Evolutionary conservation across 2,113 vertebrate genomes (phyloP).

Genomic region (Odontophorus gujanensis): DNA sequence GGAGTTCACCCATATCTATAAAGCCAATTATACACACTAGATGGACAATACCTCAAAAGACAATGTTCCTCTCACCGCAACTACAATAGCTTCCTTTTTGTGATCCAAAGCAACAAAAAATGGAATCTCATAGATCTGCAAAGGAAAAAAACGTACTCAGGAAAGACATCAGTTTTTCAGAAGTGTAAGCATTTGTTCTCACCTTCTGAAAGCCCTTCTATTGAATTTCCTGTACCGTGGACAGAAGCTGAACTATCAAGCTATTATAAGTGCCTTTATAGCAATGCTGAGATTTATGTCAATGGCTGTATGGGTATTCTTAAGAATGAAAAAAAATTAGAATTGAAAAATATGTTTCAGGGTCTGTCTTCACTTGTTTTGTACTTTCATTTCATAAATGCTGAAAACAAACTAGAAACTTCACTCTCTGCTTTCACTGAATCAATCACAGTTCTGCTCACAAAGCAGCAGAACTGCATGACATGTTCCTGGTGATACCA

Average conservation of each 20-base stretch:
- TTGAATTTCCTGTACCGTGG: not conserved
- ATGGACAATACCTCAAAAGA: constrained; percentile 86
- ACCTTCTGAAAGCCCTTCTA: not conserved
- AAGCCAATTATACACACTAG: not conserved
- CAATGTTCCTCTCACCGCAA: constrained; percentile 94
- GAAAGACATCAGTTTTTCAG: not conserved
- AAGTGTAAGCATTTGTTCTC: not conserved
- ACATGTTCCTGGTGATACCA: too few species aligned
- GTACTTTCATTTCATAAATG: not conserved
- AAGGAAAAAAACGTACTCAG: not conserved
- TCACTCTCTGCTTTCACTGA: not conserved
- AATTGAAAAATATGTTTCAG: not conserved
- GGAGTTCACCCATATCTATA: not conserved
- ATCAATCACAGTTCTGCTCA: not conserved
- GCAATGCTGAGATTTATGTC: not conserved
- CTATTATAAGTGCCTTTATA: not conserved
- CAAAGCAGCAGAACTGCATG: too few species aligned
- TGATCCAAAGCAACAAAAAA: constrained; percentile 97
- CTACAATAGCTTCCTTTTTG: constrained; percentile 90
- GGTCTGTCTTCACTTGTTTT: not conserved
- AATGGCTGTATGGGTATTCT: not conserved
- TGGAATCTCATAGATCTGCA: constrained; percentile 95
- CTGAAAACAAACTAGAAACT: not conserved
- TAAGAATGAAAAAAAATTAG: not conserved
- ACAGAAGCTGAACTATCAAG: not conserved